Evolutionary conservation across 2,113 vertebrate species (phyloP).

Genomic region (Corvus moneduloides): DNA sequence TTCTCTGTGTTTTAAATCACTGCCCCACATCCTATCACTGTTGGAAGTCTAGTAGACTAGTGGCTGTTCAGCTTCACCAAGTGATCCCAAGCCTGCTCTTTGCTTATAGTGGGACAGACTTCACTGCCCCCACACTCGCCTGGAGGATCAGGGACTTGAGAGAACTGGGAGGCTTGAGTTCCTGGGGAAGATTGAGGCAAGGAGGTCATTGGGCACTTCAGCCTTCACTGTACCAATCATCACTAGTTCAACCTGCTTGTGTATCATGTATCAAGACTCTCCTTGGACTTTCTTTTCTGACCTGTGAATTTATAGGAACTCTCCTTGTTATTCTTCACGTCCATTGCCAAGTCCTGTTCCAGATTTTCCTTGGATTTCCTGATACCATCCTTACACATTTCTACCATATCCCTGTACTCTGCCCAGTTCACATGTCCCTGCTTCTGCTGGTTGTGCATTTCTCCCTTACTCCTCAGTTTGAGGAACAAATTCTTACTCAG

Average conservation of each 20-base stretch:
- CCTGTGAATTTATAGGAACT: not conserved
- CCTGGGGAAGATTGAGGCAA: not conserved
- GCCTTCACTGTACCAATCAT: not conserved
- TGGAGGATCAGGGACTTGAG: no score
- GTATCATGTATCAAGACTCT: not conserved
- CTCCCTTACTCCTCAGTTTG: not conserved
- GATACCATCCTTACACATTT: not conserved
- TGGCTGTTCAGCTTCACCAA: not conserved
- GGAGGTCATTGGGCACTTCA: not conserved
- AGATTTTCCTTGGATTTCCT: not conserved
- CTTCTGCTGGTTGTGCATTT: not conserved
- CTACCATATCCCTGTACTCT: rapidly evolving
- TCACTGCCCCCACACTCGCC: not conserved
- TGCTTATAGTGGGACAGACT: not conserved
- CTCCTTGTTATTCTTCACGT: rapidly evolving
- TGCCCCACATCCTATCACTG: not conserved
- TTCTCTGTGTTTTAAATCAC: not conserved
- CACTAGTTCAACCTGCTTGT: not conserved
- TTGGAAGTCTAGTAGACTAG: not conserved
- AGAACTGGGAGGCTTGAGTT: not conserved
- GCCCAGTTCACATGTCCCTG: not conserved
- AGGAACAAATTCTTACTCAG: not conserved
- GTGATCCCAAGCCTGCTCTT: not conserved
- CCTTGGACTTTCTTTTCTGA: not conserved
- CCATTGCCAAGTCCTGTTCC: not conserved